Evolutionary conservation across 2,888 invertebrate species (phyloP).

Genomic region (Operophtera brumata): DNA sequence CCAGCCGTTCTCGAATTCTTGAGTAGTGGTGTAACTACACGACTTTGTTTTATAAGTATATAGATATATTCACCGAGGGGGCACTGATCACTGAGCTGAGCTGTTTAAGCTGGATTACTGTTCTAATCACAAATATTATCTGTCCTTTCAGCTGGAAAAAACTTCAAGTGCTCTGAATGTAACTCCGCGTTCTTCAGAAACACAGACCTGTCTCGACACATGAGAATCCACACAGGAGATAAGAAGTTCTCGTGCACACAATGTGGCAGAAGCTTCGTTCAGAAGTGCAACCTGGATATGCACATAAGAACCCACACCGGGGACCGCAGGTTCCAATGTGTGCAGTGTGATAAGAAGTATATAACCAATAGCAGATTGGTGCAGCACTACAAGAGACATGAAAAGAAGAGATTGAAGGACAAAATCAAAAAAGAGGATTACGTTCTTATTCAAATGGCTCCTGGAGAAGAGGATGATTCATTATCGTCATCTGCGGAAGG

Average conservation of each 20-base stretch:
- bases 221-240: slow-evolving; percentile 62
- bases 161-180: slow-evolving; percentile 58
- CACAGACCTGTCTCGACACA: slow-evolving; percentile 64
- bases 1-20: too few relatives aligned
- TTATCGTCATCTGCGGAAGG: background rate
- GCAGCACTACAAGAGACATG: slow-evolving; percentile 58
- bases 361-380: slow-evolving; percentile 60
- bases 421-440: background rate
- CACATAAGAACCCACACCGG: slow-evolving; percentile 67
- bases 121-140: background rate
- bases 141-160: background rate
- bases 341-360: slow-evolving; percentile 58
- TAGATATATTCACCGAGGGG: too few relatives aligned
- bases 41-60: too few relatives aligned
- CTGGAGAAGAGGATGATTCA: background rate
- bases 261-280: slow-evolving; percentile 64
- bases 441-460: background rate
- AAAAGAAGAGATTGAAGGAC: slow-evolving; percentile 32
- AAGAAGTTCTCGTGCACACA: slow-evolving; percentile 65
- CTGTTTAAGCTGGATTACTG: too few relatives aligned
- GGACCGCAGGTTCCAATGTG: slow-evolving; percentile 57
- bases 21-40: too few relatives aligned
- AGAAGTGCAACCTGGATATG: slow-evolving; percentile 69
- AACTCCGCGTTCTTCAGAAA: slow-evolving; percentile 64
- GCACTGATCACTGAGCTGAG: too few relatives aligned